Evolutionary conservation across 2,113 vertebrate genomes (phyloP).

Genomic region (Carassius auratus): DNA sequence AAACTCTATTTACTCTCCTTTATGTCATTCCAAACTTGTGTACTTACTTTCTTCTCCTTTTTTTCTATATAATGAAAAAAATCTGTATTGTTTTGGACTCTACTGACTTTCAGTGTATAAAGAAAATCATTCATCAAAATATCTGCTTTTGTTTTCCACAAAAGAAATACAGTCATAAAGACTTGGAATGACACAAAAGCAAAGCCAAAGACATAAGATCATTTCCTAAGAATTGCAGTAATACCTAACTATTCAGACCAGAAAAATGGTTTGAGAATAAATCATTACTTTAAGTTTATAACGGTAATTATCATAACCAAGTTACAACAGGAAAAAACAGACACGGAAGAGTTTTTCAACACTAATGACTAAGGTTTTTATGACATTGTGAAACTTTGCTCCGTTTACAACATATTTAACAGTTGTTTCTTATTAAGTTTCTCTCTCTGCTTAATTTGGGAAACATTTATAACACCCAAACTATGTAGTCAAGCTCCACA

Average conservation of each 20-base stretch:
- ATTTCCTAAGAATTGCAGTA: neutral
- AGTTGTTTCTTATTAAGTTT: conserved; percentile 3
- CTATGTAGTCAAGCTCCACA: conserved; percentile 50
- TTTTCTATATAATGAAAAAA: neutral
- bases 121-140: neutral
- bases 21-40: neutral
- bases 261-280: neutral
- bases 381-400: conserved; percentile 1
- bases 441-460: conserved; percentile 11
- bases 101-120: neutral
- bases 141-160: neutral
- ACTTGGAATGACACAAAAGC: neutral
- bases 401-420: conserved; percentile 10
- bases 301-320: too few relatives aligned
- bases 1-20: neutral
- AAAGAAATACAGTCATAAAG: neutral
- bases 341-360: neutral
- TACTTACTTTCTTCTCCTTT: neutral
- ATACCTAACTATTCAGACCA: neutral
- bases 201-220: neutral
- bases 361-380: neutral
- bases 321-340: conserved; percentile 4
- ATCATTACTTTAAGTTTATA: neutral
- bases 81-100: neutral
- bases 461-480: conserved; percentile 55